A percentile compares a stretch with the other conserved stretches of the same genome.
phyloP scores from a whole-genome alignment of 2,113 vertebrate genomes.

The Athene cunicularia region DNA sequence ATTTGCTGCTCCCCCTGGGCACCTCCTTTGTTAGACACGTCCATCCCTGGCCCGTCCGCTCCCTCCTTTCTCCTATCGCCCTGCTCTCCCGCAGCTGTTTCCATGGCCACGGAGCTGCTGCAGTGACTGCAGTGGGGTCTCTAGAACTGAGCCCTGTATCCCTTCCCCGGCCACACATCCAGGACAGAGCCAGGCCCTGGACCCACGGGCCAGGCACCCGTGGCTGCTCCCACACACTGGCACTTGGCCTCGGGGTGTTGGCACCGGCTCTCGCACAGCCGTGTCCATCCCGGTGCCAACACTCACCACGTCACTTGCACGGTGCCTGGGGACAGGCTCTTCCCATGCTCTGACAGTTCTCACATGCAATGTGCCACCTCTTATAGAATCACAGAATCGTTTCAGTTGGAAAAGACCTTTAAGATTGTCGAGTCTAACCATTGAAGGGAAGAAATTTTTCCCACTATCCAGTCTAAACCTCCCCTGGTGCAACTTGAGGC shows the following conservation, averaged over 20 bases:
- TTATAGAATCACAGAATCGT: too few species aligned
- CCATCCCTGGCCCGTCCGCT: neutral
- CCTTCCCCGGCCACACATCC: fast-evolving
- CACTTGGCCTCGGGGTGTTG: neutral
- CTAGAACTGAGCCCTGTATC: fast-evolving
- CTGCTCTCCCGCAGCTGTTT: neutral
- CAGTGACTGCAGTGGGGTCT: neutral
- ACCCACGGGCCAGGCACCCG: fast-evolving
- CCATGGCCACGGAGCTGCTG: conserved; percentile 24
- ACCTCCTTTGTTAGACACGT: neutral
- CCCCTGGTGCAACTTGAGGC: too few species aligned
- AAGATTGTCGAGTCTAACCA: too few species aligned
- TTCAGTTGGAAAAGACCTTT: too few species aligned
- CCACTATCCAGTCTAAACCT: too few species aligned
- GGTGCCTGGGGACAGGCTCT: fast-evolving
- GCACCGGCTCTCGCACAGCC: fast-evolving
- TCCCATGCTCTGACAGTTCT: neutral
- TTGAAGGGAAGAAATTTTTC: too few species aligned
- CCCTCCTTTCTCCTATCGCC: neutral
- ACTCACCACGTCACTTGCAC: fast-evolving
- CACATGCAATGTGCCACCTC: fast-evolving
- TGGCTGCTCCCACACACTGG: fast-evolving
- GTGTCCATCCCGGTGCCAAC: fast-evolving
- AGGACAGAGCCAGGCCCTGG: fast-evolving
- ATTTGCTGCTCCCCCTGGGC: neutral